Percentiles rank a stretch among this genome's conserved stretches.
Evolutionary conservation across 2,797 vertebrate genomes (phyloP).

Genomic region (Hydrolagus colliei): DNA sequence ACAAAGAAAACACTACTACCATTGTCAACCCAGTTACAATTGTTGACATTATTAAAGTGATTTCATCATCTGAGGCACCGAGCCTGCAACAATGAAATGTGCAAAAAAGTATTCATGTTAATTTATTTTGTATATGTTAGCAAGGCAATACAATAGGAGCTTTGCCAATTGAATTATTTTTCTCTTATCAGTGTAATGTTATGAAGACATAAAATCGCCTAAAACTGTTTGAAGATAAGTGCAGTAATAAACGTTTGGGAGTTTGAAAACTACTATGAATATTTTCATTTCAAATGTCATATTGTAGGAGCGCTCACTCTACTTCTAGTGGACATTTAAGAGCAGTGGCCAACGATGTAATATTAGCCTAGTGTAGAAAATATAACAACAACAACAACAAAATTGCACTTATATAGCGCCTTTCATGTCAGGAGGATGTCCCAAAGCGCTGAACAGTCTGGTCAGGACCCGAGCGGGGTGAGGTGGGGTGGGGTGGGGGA

Average conservation of each 20-base stretch:
- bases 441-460: too few species aligned
- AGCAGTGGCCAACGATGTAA: background rate
- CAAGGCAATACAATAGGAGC: background rate
- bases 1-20: background rate
- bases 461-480: too few species aligned
- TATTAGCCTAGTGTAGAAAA: background rate
- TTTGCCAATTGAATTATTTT: background rate
- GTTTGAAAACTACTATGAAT: slow-evolving; percentile 7
- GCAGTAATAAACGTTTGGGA: background rate
- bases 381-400: background rate
- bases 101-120: background rate
- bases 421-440: too few species aligned
- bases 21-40: background rate
- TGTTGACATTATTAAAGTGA: background rate
- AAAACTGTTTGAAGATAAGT: background rate
- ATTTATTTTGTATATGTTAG: background rate
- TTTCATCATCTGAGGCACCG: background rate
- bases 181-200: background rate
- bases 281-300: background rate
- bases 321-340: background rate
- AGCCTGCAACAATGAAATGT: background rate
- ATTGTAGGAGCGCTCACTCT: background rate
- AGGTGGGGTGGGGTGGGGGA: too few species aligned
- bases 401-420: too few species aligned
- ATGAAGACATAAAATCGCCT: background rate